A percentile compares a stretch with the other conserved stretches of the same genome.
phyloP scores from a whole-genome alignment of 2,797 vertebrate genomes.

The Poeciliopsis paucimaculata region DNA sequence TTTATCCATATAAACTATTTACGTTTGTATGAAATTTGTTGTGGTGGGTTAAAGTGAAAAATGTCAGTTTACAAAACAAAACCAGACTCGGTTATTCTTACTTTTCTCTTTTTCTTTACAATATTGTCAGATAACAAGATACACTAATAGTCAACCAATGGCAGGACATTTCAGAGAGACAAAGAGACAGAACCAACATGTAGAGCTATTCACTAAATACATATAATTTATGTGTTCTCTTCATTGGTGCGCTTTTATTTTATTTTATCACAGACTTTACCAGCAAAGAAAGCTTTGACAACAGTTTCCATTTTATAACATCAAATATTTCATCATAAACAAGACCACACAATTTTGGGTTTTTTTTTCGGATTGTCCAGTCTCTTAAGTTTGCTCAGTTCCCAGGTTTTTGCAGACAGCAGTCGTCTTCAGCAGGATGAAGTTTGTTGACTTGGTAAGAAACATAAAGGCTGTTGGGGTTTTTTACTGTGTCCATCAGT shows the following conservation, averaged over 20 bases:
- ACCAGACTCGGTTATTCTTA: background rate
- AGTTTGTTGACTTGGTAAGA: constrained; percentile 36
- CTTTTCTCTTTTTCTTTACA: constrained; percentile 31
- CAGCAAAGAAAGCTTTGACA: constrained; percentile 20
- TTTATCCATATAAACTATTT: background rate
- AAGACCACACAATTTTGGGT: constrained; percentile 5
- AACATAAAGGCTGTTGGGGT: constrained; percentile 42
- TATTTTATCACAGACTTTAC: constrained; percentile 34
- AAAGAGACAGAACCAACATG: constrained; percentile 55
- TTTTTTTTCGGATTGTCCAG: background rate
- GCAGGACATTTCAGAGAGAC: constrained; percentile 61
- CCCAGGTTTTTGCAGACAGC: background rate
- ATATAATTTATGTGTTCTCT: constrained; percentile 49
- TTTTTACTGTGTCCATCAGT: constrained; percentile 39
- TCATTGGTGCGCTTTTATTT: constrained; percentile 35
- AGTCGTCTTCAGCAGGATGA: constrained; percentile 10
- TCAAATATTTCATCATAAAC: constrained; percentile 54
- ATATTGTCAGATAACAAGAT: constrained; percentile 47
- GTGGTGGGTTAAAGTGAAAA: constrained; percentile 8
- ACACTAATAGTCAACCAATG: constrained; percentile 57
- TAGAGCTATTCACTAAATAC: constrained; percentile 56
- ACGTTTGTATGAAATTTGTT: background rate
- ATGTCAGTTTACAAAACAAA: constrained; percentile 4
- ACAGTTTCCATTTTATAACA: constrained; percentile 46
- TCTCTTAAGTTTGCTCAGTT: background rate